Conservation (phyloP, 35 echinoderm and acorn worm species). For the Apostichopus japonicus region DNA sequence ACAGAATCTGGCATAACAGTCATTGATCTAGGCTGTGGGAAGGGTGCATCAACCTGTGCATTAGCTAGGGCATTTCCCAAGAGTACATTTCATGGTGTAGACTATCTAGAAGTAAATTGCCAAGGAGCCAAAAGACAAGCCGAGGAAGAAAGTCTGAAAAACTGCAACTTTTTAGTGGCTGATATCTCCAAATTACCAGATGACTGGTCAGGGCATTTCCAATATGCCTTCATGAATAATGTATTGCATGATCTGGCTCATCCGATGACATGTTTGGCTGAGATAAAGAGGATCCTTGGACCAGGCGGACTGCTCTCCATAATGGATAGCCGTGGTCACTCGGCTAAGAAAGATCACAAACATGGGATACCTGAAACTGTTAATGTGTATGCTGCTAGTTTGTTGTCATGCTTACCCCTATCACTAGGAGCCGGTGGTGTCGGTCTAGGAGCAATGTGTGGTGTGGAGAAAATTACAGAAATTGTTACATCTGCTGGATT, state of each 20-base stretch:
- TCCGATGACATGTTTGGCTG: constrained; percentile 32
- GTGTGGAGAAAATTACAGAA: constrained; percentile 50
- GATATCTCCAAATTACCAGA: constrained; percentile 53
- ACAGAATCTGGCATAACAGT: constrained; percentile 1
- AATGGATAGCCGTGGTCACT: constrained; percentile 40
- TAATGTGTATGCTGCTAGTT: constrained; percentile 51
- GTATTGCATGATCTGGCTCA: constrained; percentile 65
- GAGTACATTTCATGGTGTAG: background rate
- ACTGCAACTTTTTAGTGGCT: constrained; percentile 52
- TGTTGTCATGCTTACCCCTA: constrained; percentile 59
- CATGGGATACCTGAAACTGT: background rate
- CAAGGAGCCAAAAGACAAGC: background rate
- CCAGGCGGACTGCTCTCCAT: constrained; percentile 54
- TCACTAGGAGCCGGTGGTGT: constrained; percentile 52
- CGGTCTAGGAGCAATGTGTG: constrained; percentile 65
- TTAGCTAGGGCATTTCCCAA: constrained; percentile 23
- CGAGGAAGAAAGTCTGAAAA: constrained; percentile 27
- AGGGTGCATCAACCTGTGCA: background rate
- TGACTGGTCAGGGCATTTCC: constrained; percentile 56
- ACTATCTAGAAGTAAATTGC: background rate
- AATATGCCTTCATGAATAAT: constrained; percentile 50
- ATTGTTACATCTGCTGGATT: constrained; percentile 29
- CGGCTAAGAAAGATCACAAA: constrained; percentile 43
- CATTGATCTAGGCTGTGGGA: constrained; percentile 3
- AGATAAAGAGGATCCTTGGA: constrained; percentile 47